Base-by-base conservation (phyloP, 37 sponge, comb jelly and placozoan genomes). In the Tethya wilhelma region DNA sequence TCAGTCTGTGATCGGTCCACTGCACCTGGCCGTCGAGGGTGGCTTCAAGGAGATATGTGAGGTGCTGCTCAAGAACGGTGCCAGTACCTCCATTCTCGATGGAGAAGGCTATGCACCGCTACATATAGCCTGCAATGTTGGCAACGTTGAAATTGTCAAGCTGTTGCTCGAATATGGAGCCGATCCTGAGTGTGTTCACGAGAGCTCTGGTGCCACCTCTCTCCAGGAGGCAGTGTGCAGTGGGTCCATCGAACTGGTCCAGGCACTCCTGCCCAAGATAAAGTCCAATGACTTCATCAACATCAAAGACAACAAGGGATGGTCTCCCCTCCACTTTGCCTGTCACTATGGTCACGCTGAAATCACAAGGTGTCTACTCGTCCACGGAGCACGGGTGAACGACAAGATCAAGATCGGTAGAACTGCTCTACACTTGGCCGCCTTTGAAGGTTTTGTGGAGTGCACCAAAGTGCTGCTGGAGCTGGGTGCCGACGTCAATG, bases 301-400 rank as follows among this genome's bases (percentile, higher is more conserved):
- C 28, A 58, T 75, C 31, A 72, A 87, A 38, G 94, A 93, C 71
- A 78, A 73, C 42, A 82, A 89, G 40, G 74, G 86, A 2, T 89
- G 90, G 90, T 74, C 94, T 34, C 84, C 94, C 20, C 90, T 93
- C 17, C 94, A 93, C 60, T 89, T 86, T 80, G 83, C 94, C 60
- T 83, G 86, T 62, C 94, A 93, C 76, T 89, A 93, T 36, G 90
- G 90, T 38, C 63, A 89, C 38, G 31, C 40, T 1, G 45, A 73
- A 20, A 81, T 89, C 6, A 77, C 87, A 43, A 77, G 69, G 65
- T 39, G 55, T 28, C 87, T 89, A 33, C 34, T 93, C 22, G 74
- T 73, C 12, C 63, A 81, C 31, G 90, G 82, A 43, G 83, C 90
- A 5, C 56, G 57, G 33, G 56, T 89, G 38, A 67, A 93, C 32